These are phyloP conservation scores for Sycobia sp. DNA, from an alignment of 1,140 invertebrate species.

Conservation along the genomic window DNA sequence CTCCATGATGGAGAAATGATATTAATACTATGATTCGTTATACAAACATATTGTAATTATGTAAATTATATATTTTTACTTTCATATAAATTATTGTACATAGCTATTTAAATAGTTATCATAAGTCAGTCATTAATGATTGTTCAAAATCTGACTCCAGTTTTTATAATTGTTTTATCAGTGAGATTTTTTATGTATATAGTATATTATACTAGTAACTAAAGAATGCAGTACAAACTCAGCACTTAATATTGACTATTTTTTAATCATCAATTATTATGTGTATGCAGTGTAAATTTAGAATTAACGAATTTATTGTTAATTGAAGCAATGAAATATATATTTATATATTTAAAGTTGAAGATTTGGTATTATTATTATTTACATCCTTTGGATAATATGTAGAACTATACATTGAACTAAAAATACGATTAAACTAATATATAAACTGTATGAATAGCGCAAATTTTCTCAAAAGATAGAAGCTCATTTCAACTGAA, in stretches of 20 bases:
- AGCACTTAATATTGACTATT: too few species aligned
- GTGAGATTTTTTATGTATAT: background rate
- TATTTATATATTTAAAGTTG: background rate
- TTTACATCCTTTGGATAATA: too few species aligned
- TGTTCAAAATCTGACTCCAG: background rate
- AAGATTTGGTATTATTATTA: background rate
- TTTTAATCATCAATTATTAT: too few species aligned
- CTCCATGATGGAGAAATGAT: background rate
- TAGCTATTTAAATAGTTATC: conserved; percentile 1
- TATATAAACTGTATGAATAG: too few species aligned
- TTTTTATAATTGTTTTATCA: background rate
- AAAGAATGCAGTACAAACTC: background rate
- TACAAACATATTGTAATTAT: conserved; percentile 14
- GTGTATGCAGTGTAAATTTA: conserved; percentile 2
- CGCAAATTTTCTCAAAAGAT: too few species aligned
- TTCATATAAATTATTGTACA: conserved; percentile 21
- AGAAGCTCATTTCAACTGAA: too few species aligned
- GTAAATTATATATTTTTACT: conserved; percentile 17
- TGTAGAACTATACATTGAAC: too few species aligned
- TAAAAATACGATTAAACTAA: too few species aligned
- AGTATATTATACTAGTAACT: background rate
- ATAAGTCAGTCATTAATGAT: background rate
- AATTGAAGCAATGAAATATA: background rate
- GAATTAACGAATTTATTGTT: background rate
- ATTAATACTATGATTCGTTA: background rate